Base-by-base conservation (phyloP, 2,113 vertebrate species). In the Nannobrachium achirus region DNA sequence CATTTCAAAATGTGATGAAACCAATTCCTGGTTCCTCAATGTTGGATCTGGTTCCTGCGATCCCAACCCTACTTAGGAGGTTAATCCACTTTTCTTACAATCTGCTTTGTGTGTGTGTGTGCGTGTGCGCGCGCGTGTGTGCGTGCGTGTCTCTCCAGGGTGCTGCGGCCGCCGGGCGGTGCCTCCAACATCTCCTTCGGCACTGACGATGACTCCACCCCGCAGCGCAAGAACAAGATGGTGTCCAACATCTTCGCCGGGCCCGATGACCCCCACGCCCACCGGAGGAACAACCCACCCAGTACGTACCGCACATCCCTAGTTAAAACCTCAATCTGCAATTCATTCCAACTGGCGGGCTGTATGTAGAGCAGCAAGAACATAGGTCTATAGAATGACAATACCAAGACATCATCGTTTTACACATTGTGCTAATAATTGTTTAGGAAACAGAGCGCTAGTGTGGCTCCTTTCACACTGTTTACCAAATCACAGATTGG, bases 231-330 rank as follows among this genome's bases (percentile, higher is more conserved):
- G 89, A 95, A 96, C 90, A 98, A 95, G 83, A 98, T 97, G 94
- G 96, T 93, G 71, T 98, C 98, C 70, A 97, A 86, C 91, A 98
- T 98, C 91, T 99, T 99, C 67, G 96, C 94, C 46, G 95, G 93
- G 73, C 93, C 96, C 9, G 96, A 96, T 10, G 95, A 99, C 61
- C 93, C 95, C n/a, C 94, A 93, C 45, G 92, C 92, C 70, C 91
- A 92, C 80, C 92, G 93, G 66, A 92, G 93, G 82, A 94, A 91
- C 90, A 93, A 94, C 66, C 93, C 93, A 73, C 93, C 93, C 25
- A 88, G 93, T 93, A 91, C 86, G 1, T 55, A 25, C 39, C 3
- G 53, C 10, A 8, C n/a, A n/a, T n/a, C n/a, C n/a, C n/a, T n/a
- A n/a, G n/a, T n/a, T n/a, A n/a, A n/a, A n/a, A n/a, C n/a, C n/a